These are phyloP conservation scores for Sebastes reedi DNA, from an alignment of 2,797 vertebrate species.

Conservation along the genomic window DNA sequence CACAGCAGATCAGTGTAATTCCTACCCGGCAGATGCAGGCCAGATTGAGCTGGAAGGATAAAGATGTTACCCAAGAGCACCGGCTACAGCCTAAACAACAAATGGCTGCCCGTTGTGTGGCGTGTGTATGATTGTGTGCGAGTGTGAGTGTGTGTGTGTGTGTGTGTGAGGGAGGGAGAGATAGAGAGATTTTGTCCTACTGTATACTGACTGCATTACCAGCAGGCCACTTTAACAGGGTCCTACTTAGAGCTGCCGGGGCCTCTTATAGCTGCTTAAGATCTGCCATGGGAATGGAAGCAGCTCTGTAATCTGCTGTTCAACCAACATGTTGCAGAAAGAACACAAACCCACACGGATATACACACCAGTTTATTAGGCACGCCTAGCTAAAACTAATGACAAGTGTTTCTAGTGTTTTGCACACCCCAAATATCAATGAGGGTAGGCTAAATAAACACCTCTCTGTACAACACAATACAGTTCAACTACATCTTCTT, in stretches of 20 bases:
- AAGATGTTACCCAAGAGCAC: conserved; percentile 78
- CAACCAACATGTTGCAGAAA: background rate
- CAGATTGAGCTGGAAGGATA: conserved; percentile 78
- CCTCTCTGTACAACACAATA: background rate
- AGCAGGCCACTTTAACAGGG: conserved; percentile 68
- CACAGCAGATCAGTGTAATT: conserved; percentile 75
- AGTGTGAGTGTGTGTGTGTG: conserved; percentile 14
- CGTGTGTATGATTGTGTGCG: background rate
- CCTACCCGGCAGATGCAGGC: conserved; percentile 69
- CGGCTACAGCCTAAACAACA: conserved; percentile 46
- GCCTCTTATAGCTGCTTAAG: conserved; percentile 50
- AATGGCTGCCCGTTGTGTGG: conserved; percentile 41
- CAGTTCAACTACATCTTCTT: background rate
- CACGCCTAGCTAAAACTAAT: background rate
- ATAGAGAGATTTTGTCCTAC: conserved; percentile 21
- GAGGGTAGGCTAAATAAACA: background rate
- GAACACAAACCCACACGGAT: background rate
- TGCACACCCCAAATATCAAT: background rate
- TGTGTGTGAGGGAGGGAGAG: background rate
- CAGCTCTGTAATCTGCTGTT: conserved; percentile 25
- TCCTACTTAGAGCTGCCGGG: conserved; percentile 45
- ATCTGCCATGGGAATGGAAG: conserved; percentile 22
- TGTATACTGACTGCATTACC: conserved; percentile 54
- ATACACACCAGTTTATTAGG: background rate
- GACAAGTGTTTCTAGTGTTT: background rate